These are phyloP conservation scores for Chrysogorgia sp. DNA, from an alignment of 92 coral and sea anemone genomes.

Conservation along the genomic window DNA sequence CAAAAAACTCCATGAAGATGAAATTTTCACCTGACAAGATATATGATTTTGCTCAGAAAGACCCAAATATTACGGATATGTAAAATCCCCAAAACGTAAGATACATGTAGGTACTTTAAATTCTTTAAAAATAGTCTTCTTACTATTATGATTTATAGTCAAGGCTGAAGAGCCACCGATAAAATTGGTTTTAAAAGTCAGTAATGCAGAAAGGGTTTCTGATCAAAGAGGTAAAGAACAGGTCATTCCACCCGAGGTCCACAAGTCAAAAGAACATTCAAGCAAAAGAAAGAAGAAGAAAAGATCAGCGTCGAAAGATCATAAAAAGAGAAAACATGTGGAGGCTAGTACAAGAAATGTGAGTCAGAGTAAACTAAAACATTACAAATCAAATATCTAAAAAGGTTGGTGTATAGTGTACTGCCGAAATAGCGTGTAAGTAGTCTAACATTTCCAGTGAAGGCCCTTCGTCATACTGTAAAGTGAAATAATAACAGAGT, in stretches of 20 bases:
- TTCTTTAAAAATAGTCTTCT: not conserved
- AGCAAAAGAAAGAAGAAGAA: slow-evolving; percentile 94
- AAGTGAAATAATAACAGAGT: too few species aligned
- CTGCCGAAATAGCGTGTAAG: too few species aligned
- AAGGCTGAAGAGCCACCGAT: slow-evolving; percentile 81
- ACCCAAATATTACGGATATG: too few species aligned
- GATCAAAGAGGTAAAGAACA: slow-evolving; percentile 58
- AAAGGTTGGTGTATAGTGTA: slow-evolving; percentile 5
- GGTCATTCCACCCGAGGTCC: slow-evolving; percentile 50
- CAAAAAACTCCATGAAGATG: too few species aligned
- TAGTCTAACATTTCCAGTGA: too few species aligned
- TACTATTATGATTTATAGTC: slow-evolving; percentile 3
- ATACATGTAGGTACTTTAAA: not conserved
- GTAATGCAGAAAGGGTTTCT: slow-evolving; percentile 66
- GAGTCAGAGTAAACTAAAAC: not conserved
- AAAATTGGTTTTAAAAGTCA: slow-evolving; percentile 87
- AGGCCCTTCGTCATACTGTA: too few species aligned
- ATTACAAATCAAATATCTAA: not conserved
- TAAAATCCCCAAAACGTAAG: too few species aligned
- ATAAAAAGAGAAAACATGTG: slow-evolving; percentile 78
- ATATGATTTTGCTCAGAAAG: too few species aligned
- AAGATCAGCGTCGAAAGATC: slow-evolving; percentile 80
- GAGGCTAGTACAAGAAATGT: slow-evolving; percentile 21
- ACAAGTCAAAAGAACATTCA: slow-evolving; percentile 74
- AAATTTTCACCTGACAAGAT: too few species aligned